These are phyloP conservation scores for Corella eumyota DNA, from an alignment of 23 tunicate genomes.

Conservation along the genomic window DNA sequence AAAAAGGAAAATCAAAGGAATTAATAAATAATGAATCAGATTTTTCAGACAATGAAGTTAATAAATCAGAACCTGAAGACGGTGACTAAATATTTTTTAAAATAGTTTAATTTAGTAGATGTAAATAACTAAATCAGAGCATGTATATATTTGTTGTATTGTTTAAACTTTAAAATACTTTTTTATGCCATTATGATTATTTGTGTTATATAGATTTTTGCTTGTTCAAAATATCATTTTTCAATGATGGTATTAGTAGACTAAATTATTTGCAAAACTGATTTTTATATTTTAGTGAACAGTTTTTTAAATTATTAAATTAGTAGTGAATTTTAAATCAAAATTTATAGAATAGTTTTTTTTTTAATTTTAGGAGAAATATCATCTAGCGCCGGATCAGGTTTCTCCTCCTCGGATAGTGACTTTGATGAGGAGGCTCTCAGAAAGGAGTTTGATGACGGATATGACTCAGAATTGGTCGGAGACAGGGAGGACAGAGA, in stretches of 20 bases:
- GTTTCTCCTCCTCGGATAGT: constrained; percentile 27
- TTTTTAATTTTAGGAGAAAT: constrained; percentile 35
- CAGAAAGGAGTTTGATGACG: constrained; percentile 87
- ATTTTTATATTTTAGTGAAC: too few species aligned
- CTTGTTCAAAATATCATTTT: too few species aligned
- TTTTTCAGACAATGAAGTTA: not conserved
- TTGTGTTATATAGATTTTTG: too few species aligned
- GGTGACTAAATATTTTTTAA: constrained; percentile 7
- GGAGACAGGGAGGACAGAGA: constrained; percentile 86
- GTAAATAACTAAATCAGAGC: too few species aligned
- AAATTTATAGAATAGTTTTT: not conserved
- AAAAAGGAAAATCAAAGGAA: constrained; percentile 21
- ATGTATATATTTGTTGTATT: too few species aligned
- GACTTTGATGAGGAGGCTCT: constrained; percentile 90
- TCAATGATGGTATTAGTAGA: too few species aligned
- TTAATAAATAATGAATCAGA: constrained; percentile 12
- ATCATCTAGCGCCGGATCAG: constrained; percentile 35
- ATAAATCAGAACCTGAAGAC: constrained; percentile 10
- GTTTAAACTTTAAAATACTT: too few species aligned
- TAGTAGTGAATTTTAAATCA: too few species aligned
- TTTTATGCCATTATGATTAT: too few species aligned
- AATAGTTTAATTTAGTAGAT: too few species aligned
- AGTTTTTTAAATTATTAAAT: too few species aligned
- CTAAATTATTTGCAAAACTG: too few species aligned
- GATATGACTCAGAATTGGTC: constrained; percentile 77